Conservation (phyloP, 2,797 vertebrate genomes). For the Melanotaenia trifasciata region DNA sequence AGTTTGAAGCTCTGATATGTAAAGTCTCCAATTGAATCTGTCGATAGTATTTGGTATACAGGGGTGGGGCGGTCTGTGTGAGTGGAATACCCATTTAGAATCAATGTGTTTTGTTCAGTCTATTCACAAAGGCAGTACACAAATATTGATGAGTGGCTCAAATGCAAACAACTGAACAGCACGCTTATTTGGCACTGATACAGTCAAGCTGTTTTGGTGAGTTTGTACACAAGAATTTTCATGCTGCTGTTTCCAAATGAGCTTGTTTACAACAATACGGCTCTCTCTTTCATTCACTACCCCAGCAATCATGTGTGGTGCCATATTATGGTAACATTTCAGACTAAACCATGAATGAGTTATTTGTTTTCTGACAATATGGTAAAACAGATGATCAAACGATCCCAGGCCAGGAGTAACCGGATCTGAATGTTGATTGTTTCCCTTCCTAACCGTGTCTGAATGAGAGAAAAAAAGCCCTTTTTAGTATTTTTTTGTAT, state of each 20-base stretch:
- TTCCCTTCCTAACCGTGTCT: neutral
- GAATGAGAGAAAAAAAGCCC: neutral
- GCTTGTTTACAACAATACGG: neutral
- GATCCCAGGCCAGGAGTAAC: constrained; percentile 32
- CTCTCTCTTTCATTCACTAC: constrained; percentile 9
- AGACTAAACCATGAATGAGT: constrained; percentile 11
- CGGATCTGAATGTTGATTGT: constrained; percentile 26
- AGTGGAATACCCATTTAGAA: constrained; percentile 44
- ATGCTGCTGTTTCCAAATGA: neutral
- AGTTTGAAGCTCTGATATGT: constrained; percentile 65
- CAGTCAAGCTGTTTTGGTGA: constrained; percentile 3
- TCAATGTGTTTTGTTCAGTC: constrained; percentile 42
- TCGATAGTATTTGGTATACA: constrained; percentile 62
- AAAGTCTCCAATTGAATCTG: constrained; percentile 58
- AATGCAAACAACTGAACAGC: constrained; percentile 23
- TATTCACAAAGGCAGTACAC: constrained; percentile 8
- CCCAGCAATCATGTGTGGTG: neutral
- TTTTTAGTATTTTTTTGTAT: constrained; percentile 5
- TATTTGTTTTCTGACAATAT: constrained; percentile 36
- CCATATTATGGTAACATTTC: neutral
- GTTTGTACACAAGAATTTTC: neutral
- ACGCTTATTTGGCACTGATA: constrained; percentile 7
- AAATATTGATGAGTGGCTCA: constrained; percentile 41
- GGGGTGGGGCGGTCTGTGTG: constrained; percentile 36
- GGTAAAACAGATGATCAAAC: constrained; percentile 50